Conservation (phyloP, 2,888 invertebrate species). For the Eudemis profundana region DNA sequence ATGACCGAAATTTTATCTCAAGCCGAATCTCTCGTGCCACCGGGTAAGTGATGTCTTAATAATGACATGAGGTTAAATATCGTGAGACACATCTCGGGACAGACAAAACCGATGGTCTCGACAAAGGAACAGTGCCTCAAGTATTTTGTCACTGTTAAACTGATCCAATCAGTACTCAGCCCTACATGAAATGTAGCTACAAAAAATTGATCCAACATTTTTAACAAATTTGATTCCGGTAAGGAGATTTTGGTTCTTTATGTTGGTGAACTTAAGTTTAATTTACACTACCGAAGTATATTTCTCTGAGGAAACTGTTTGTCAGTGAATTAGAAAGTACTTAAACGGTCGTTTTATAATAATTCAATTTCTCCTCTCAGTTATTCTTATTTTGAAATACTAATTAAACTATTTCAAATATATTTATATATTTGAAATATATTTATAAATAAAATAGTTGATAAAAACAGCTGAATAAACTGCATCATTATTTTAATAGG, state of each 20-base stretch:
- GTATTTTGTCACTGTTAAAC: conserved; percentile 84
- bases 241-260: conserved; percentile 70
- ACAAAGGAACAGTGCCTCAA: conserved; percentile 76
- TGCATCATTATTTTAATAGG: no score
- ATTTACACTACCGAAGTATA: background rate
- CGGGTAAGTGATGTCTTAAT: conserved; percentile 84
- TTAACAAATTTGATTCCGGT: conserved; percentile 65
- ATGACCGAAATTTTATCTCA: conserved; percentile 75
- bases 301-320: background rate
- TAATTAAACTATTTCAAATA: no score
- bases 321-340: no score
- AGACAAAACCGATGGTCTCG: conserved; percentile 69
- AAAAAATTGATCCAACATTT: conserved; percentile 66
- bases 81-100: conserved; percentile 76
- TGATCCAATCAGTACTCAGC: conserved; percentile 73
- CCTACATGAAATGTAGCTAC: conserved; percentile 62
- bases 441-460: no score
- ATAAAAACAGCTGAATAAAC: no score
- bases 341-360: no score
- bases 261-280: conserved; percentile 47
- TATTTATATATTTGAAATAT: no score
- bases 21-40: conserved; percentile 75
- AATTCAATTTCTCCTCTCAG: no score
- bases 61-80: conserved; percentile 81
- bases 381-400: no score